Conservation (phyloP, 1,140 invertebrate genomes). For the Hylaeus volcanicus region DNA sequence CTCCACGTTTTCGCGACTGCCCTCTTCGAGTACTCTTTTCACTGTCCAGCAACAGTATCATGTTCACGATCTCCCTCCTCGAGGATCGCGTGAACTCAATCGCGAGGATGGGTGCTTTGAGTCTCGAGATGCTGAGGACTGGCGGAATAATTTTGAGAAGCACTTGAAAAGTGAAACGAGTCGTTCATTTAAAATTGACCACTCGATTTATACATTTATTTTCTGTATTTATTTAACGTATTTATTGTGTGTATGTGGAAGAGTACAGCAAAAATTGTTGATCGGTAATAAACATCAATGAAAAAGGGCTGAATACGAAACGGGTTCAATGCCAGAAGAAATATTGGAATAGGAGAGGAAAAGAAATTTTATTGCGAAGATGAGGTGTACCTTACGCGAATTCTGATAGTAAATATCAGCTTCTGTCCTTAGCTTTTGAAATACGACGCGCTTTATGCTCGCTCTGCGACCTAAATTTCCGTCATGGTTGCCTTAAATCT, state of each 20-base stretch:
- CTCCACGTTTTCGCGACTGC: not conserved
- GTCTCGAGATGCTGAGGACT: no score
- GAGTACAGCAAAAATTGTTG: no score
- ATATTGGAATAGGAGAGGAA: no score
- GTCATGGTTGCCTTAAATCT: slow-evolving; percentile 11
- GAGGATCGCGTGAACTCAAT: not conserved
- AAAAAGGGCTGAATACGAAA: no score
- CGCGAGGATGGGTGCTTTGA: not conserved
- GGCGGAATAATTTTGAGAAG: no score
- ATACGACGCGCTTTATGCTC: not conserved
- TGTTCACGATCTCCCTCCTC: not conserved
- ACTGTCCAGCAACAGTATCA: not conserved
- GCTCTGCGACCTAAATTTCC: slow-evolving; percentile 3
- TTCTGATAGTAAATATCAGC: not conserved
- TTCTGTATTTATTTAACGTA: no score
- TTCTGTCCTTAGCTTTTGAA: not conserved
- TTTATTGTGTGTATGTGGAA: no score
- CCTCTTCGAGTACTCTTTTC: not conserved
- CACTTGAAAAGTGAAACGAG: not conserved
- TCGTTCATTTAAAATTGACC: no score
- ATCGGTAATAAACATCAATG: no score
- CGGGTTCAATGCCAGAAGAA: no score
- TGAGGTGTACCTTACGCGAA: not conserved
- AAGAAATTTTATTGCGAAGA: not conserved
- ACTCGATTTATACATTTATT: no score